Conservation (phyloP, 2,888 invertebrate genomes). For the Melipona bicolor region DNA sequence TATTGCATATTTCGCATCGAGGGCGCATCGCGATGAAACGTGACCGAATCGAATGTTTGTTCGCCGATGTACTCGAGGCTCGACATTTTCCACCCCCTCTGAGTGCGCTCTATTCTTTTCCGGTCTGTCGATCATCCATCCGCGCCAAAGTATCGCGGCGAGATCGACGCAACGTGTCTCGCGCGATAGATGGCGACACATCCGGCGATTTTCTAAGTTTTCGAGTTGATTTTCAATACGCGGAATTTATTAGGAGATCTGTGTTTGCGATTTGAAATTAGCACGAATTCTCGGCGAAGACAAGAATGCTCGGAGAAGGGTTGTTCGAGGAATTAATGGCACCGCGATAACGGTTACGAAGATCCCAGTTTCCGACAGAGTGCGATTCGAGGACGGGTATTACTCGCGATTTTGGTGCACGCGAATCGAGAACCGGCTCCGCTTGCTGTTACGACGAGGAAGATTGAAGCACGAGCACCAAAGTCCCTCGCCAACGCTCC, state of each 20-base stretch:
- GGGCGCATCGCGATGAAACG: conserved; percentile 39
- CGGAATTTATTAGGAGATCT: background rate
- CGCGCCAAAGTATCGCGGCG: background rate
- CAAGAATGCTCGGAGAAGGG: background rate
- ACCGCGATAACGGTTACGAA: background rate
- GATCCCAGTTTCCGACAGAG: background rate
- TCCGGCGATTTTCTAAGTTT: background rate
- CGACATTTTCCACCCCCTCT: background rate
- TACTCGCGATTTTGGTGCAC: background rate
- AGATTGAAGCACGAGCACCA: conserved; percentile 17
- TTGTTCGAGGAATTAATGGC: background rate
- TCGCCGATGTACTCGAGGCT: conserved; percentile 2
- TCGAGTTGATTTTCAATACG: background rate
- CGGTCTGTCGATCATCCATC: background rate
- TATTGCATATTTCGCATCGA: conserved; percentile 28
- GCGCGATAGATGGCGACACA: background rate
- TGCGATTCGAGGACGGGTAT: background rate
- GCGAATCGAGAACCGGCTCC: conserved; percentile 19
- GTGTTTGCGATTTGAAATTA: background rate
- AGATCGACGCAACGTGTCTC: background rate
- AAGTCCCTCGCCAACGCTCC: background rate
- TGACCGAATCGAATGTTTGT: conserved; percentile 26
- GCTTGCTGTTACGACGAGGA: conserved; percentile 21
- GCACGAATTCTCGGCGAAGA: background rate
- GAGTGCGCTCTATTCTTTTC: background rate